These are phyloP conservation scores for Gryllus longicercus DNA, from an alignment of 2,888 invertebrate species.

Conservation along the genomic window DNA sequence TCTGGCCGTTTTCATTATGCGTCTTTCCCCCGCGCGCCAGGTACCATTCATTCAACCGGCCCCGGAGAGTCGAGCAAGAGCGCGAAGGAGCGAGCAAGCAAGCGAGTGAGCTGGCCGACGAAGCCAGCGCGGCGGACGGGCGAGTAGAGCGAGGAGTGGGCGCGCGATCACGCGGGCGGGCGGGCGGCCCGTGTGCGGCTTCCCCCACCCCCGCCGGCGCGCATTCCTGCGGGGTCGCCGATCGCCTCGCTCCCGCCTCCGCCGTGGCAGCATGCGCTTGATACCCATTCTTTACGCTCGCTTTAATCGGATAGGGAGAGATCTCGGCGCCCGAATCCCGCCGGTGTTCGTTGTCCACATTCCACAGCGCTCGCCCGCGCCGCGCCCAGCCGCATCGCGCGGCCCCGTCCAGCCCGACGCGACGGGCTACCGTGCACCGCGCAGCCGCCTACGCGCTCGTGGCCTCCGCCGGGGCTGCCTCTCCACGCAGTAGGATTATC, in stretches of 20 bases:
- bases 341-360: not conserved
- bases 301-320: not conserved
- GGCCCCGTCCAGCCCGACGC: no score
- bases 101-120: not conserved
- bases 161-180: not conserved
- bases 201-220: constrained; percentile 2
- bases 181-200: not conserved
- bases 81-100: not conserved
- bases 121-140: not conserved
- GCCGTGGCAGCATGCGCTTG: not conserved
- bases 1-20: not conserved
- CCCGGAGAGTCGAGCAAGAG: not conserved
- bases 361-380: not conserved
- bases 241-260: not conserved
- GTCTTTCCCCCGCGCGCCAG: not conserved
- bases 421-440: no score
- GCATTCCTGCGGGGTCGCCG: constrained; percentile 8
- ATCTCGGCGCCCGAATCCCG: not conserved
- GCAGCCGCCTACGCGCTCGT: no score
- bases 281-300: constrained; percentile 8
- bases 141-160: not conserved
- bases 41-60: constrained; percentile 11
- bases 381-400: not conserved
- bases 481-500: no score
- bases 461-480: no score